A percentile compares a stretch with the other conserved stretches of the same genome.
phyloP scores from a whole-genome alignment of 2,888 invertebrate species.

The Myopa tessellatipennis region DNA sequence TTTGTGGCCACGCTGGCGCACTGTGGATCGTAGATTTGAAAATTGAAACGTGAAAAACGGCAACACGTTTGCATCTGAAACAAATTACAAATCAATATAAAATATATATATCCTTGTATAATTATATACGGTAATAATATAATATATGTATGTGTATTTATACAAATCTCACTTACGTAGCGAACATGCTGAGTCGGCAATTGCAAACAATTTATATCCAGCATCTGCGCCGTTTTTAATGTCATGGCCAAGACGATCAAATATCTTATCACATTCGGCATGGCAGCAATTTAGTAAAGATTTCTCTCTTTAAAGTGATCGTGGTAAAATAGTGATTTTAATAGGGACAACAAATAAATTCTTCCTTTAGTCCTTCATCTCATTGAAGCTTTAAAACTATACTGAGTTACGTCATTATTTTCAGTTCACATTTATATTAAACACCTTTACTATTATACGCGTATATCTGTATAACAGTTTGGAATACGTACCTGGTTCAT shows the following conservation, averaged over 20 bases:
- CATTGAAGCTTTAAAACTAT: background rate
- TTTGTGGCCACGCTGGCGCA: slow-evolving; percentile 20
- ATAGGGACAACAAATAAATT: background rate
- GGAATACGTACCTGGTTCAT: too few species aligned
- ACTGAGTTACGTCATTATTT: background rate
- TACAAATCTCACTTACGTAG: slow-evolving; percentile 22
- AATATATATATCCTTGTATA: background rate
- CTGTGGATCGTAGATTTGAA: slow-evolving; percentile 15
- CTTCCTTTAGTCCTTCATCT: background rate
- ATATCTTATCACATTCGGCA: background rate
- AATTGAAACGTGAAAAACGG: slow-evolving; percentile 29
- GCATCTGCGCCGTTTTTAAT: background rate
- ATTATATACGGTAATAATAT: background rate
- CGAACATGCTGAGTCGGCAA: slow-evolving; percentile 16
- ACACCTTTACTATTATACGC: too few species aligned
- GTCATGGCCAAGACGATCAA: background rate
- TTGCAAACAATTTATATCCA: slow-evolving; percentile 32
- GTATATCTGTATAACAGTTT: too few species aligned
- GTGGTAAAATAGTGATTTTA: background rate
- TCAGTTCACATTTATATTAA: background rate
- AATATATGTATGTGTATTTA: background rate
- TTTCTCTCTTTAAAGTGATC: too few species aligned
- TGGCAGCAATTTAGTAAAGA: background rate
- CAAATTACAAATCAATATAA: background rate
- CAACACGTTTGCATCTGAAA: slow-evolving; percentile 34